Evolutionary conservation across 2,797 vertebrate species (phyloP).

Genomic region (Acestrorhynchus altus): DNA sequence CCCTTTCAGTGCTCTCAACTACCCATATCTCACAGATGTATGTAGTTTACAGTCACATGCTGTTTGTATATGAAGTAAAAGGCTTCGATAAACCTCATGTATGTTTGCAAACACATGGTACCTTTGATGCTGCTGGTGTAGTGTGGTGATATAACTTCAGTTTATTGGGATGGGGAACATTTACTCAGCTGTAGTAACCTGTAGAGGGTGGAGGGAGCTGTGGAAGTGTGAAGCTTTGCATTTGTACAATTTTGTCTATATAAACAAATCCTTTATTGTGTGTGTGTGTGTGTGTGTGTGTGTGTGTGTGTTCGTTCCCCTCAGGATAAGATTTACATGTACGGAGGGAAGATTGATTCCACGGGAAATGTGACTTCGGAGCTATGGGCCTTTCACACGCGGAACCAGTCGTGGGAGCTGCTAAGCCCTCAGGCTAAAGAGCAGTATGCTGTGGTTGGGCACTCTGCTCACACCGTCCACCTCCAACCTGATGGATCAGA

Average conservation of each 20-base stretch:
- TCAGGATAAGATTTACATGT: constrained; percentile 96
- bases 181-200: too few species aligned
- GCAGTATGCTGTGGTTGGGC: constrained; percentile 94
- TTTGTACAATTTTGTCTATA: not conserved
- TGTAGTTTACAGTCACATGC: too few species aligned
- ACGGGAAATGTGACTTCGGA: constrained; percentile 94
- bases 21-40: too few species aligned
- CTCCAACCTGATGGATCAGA: constrained; percentile 66
- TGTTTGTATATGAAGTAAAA: too few species aligned
- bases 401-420: constrained; percentile 87
- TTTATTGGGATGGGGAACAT: too few species aligned
- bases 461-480: constrained; percentile 90
- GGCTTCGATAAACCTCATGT: too few species aligned
- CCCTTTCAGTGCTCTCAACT: too few species aligned
- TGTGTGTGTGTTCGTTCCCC: not conserved
- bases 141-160: too few species aligned
- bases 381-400: constrained; percentile 91
- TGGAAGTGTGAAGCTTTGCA: not conserved
- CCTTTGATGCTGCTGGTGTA: too few species aligned
- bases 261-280: not conserved
- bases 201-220: too few species aligned
- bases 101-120: too few species aligned
- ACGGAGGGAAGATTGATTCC: constrained; percentile 94
- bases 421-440: constrained; percentile 83
- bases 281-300: constrained; percentile 17